phyloP scores from a whole-genome alignment of 2,888 invertebrate genomes.

The Microctonus hyperodae region DNA sequence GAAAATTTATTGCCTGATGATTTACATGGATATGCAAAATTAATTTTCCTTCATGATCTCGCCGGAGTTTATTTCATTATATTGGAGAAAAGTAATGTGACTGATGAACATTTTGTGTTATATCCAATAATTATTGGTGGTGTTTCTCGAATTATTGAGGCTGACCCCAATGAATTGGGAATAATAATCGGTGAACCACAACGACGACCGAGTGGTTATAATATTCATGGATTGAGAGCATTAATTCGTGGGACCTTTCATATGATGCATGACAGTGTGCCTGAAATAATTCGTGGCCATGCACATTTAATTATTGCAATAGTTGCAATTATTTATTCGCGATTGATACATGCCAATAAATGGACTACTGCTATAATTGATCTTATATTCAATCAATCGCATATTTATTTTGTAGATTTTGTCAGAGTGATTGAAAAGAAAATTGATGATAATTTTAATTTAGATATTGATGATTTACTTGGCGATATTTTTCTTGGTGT shows the following conservation, averaged over 20 bases:
- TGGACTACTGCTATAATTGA: slow-evolving; percentile 56
- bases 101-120: slow-evolving; percentile 54
- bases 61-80: slow-evolving; percentile 52
- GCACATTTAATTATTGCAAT: slow-evolving; percentile 53
- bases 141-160: slow-evolving; percentile 34
- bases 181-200: slow-evolving; percentile 38
- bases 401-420: slow-evolving; percentile 56
- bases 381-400: slow-evolving; percentile 58
- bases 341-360: slow-evolving; percentile 51
- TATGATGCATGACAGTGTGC: slow-evolving; percentile 47
- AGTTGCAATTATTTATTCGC: slow-evolving; percentile 53
- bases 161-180: slow-evolving; percentile 37
- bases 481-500: slow-evolving; percentile 56
- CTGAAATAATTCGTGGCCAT: slow-evolving; percentile 46
- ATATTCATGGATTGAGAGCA: slow-evolving; percentile 51
- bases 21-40: slow-evolving; percentile 47
- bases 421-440: slow-evolving; percentile 50
- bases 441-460: slow-evolving; percentile 48
- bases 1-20: slow-evolving; percentile 39
- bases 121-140: slow-evolving; percentile 44
- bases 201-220: slow-evolving; percentile 48
- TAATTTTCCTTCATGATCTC: slow-evolving; percentile 51
- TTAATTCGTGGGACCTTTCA: slow-evolving; percentile 55
- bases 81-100: slow-evolving; percentile 52
- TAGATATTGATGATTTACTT: slow-evolving; percentile 50